phyloP scores from a whole-genome alignment of 2,797 vertebrate genomes.

The Fistularia tabacaria region DNA sequence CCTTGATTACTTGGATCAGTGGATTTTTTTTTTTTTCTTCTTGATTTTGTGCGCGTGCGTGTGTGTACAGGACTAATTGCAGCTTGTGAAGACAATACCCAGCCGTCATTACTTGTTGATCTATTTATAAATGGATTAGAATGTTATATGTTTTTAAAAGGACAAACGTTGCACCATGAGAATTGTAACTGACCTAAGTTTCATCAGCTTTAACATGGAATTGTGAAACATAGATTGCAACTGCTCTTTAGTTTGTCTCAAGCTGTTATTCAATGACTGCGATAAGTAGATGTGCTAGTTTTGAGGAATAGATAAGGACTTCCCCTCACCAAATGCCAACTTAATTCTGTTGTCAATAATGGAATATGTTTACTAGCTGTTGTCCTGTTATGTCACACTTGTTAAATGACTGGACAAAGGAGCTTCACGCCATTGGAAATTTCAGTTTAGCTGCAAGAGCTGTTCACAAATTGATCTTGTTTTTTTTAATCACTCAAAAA shows the following conservation, averaged over 20 bases:
- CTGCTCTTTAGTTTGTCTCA: constrained; percentile 55
- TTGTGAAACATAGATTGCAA: constrained; percentile 46
- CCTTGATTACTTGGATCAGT: constrained; percentile 44
- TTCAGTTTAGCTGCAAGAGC: constrained; percentile 35
- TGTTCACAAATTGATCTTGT: constrained; percentile 39
- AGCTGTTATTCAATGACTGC: constrained; percentile 49
- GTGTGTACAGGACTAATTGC: constrained; percentile 49
- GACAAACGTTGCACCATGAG: constrained; percentile 52
- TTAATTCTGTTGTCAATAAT: constrained; percentile 45
- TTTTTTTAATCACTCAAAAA: constrained; percentile 58
- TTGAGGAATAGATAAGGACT: constrained; percentile 29
- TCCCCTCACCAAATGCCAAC: constrained; percentile 53
- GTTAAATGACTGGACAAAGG: constrained; percentile 43
- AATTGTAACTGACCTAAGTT: constrained; percentile 48
- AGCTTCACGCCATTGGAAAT: constrained; percentile 30
- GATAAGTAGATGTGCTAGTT: constrained; percentile 38
- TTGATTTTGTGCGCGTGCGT: constrained; percentile 20
- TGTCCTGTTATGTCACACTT: constrained; percentile 47
- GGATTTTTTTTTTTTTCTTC: constrained; percentile 31
- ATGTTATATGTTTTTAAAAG: constrained; percentile 59
- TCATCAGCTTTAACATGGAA: constrained; percentile 59
- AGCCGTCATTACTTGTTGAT: constrained; percentile 52
- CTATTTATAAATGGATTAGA: constrained; percentile 65
- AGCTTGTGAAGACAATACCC: constrained; percentile 49
- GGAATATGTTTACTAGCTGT: constrained; percentile 41